Percentiles rank a stretch among this genome's conserved stretches.
Conservation (phyloP, 1,140 invertebrate genomes). For the Formica selysi region DNA sequence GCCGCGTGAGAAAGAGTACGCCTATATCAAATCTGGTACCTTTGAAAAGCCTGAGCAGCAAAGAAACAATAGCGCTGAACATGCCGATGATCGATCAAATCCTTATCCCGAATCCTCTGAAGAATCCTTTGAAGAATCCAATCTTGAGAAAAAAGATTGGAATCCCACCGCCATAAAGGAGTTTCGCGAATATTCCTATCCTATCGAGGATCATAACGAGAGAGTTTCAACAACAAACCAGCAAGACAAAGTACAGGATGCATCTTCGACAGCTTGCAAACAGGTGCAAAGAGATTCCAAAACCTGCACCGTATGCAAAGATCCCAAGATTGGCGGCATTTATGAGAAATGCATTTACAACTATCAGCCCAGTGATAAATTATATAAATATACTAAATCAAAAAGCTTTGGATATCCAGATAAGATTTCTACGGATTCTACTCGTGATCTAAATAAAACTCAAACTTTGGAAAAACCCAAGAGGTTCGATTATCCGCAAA, state of each 20-base stretch:
- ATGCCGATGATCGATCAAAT: not conserved
- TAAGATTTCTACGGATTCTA: not conserved
- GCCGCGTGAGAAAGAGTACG: constrained; percentile 90
- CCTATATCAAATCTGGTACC: constrained; percentile 85
- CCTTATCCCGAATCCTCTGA: not conserved
- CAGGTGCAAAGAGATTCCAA: constrained; percentile 89
- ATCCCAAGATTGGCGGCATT: constrained; percentile 90
- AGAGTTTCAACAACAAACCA: not conserved
- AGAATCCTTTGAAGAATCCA: not conserved
- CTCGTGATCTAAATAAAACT: not conserved
- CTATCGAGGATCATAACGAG: constrained; percentile 4
- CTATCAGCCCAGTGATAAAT: constrained; percentile 89
- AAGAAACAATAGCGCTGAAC: constrained; percentile 62
- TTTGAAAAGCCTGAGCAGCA: constrained; percentile 86
- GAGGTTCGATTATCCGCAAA: not conserved
- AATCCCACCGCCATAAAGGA: not conserved
- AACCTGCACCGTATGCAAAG: constrained; percentile 89
- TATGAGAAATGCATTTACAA: constrained; percentile 91
- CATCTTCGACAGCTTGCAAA: constrained; percentile 83
- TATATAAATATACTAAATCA: constrained; percentile 88
- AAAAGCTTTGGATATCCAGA: constrained; percentile 80
- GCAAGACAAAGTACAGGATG: not conserved
- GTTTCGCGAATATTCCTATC: constrained; percentile 19
- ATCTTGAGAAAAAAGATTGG: not conserved
- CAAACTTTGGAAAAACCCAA: not conserved